These are phyloP conservation scores for Drosophila asahinai DNA, from an alignment of 1,140 invertebrate species.

Conservation along the genomic window DNA sequence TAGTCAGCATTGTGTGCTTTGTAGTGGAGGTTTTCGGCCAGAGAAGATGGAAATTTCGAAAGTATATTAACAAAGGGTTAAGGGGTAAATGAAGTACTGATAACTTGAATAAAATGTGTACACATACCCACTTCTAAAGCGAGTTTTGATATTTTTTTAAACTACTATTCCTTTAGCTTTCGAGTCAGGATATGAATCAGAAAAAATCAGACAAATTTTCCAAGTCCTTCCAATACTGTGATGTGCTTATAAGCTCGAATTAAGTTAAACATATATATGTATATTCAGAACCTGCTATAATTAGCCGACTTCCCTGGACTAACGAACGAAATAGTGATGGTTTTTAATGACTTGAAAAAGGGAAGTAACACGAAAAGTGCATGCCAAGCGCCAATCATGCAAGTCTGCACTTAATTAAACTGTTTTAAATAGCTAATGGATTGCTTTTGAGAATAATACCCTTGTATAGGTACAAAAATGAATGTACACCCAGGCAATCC, in stretches of 20 bases:
- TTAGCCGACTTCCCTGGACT: neutral
- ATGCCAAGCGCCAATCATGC: neutral
- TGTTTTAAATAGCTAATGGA: no score
- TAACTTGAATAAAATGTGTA: no score
- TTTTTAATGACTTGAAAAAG: no score
- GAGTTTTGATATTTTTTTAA: neutral
- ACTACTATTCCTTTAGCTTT: neutral
- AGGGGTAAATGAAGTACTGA: neutral
- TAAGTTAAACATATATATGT: no score
- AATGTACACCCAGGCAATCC: no score
- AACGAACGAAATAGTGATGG: no score
- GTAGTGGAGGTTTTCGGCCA: conserved; percentile 27
- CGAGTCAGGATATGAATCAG: no score
- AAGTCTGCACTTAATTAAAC: neutral
- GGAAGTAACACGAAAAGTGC: conserved; percentile 1
- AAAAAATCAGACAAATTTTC: no score
- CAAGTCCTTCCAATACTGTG: no score
- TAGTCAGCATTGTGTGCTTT: conserved; percentile 24
- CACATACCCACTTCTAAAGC: neutral
- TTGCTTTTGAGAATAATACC: neutral
- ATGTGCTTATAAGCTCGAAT: no score
- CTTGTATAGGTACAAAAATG: neutral
- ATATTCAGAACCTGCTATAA: no score
- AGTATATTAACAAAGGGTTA: neutral
- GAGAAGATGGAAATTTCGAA: neutral